Conservation (phyloP, 2,797 vertebrate species). For the Syndactyla subalaris region DNA sequence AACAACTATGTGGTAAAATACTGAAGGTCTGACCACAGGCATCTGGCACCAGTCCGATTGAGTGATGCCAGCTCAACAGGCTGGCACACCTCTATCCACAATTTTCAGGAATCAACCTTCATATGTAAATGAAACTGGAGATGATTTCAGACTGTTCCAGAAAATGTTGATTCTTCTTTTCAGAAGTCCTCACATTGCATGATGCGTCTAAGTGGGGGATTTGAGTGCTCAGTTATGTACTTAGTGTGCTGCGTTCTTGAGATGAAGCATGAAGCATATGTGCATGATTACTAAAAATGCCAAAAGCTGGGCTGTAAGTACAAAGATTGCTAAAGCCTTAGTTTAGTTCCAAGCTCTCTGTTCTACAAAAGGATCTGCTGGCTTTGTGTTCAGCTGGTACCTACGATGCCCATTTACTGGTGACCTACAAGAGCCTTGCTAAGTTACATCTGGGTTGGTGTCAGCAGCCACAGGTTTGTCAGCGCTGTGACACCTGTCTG, state of each 20-base stretch:
- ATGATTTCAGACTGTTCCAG: neutral
- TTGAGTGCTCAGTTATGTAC: neutral
- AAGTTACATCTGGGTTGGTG: fast-evolving
- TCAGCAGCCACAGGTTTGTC: neutral
- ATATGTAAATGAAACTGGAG: neutral
- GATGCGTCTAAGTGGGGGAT: neutral
- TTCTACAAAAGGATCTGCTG: fast-evolving
- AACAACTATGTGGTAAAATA: neutral
- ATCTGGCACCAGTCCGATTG: neutral
- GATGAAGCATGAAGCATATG: neutral
- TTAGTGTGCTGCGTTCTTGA: neutral
- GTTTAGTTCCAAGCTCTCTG: neutral
- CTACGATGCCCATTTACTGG: fast-evolving
- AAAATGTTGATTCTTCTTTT: neutral
- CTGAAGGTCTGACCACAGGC: neutral
- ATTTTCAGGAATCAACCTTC: neutral
- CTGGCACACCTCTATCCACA: neutral
- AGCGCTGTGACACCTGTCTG: fast-evolving
- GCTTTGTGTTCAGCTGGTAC: neutral
- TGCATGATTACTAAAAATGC: neutral
- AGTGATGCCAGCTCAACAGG: neutral
- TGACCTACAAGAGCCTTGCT: neutral
- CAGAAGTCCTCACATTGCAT: neutral
- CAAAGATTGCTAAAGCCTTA: neutral
- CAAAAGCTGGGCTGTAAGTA: neutral